Base-by-base conservation (phyloP, 2,113 vertebrate species). In the Mionectes macconnelli region DNA sequence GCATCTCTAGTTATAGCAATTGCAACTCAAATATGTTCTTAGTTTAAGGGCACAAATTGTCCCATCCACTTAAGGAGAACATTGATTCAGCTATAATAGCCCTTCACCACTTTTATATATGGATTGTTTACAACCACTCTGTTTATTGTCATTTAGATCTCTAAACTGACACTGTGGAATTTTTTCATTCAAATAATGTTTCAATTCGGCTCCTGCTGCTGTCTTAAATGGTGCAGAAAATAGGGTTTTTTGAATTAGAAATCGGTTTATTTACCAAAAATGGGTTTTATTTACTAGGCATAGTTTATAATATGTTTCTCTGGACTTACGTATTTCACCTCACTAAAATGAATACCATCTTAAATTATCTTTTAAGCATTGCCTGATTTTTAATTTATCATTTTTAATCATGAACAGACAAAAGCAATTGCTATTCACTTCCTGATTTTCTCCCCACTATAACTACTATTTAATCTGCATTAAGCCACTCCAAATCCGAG, bases 161-260 rank as follows among this genome's bases (percentile, higher is more conserved):
- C 87, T 75, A 84, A 96, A 79, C 84, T 74, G 75, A 85, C 81
- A 84, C 60, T 75, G 28, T 76, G 30, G n/a, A 94, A 70, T 59
- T 11, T 68, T 92, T 66, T 94, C 50, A 76, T 96, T 96, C 82
- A 94, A 90, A 94, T 93, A 87, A 73, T 68, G 39, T 90, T 96
- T 87, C 68, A 93, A 14, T 84, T 96, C 69, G 91, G 35, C 69
- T 90, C 56, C 85, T 81, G 82, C 70, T 92, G 67, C 66, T 79
- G 83, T 94, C n/a, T 88, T 88, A 70, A 90, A 74, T 94, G 66
- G 57, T 68, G 76, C 64, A 77, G 86, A 90, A 73, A 96, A 90
- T 76, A 93, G 16, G 16, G 10, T 68, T 93, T 95, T 96, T 92
- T 52, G 76, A 92, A 94, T 74, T 89, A 92, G 27, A 83, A 62